These are phyloP conservation scores for Temnothorax longispinosus DNA, from an alignment of 1,140 invertebrate genomes.

Conservation along the genomic window DNA sequence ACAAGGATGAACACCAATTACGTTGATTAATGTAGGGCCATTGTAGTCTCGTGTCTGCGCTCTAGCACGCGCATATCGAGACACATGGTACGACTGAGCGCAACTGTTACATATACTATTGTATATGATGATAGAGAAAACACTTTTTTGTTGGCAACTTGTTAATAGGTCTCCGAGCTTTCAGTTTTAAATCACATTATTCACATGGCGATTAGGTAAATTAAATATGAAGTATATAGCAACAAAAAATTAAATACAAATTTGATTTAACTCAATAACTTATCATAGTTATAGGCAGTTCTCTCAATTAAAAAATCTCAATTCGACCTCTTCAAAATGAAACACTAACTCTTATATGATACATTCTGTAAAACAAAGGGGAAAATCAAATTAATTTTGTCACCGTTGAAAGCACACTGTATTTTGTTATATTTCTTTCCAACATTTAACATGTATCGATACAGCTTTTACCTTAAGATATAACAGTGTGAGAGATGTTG, in stretches of 20 bases:
- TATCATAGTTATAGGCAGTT: constrained; percentile 21
- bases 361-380: constrained; percentile 67
- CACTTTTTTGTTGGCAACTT: constrained; percentile 78
- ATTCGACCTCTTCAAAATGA: constrained; percentile 42
- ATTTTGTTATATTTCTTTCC: constrained; percentile 15
- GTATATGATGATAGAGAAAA: constrained; percentile 82
- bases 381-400: constrained; percentile 47
- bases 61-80: constrained; percentile 64
- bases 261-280: constrained; percentile 8
- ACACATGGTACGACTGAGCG: constrained; percentile 82
- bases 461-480: constrained; percentile 43
- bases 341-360: constrained; percentile 41
- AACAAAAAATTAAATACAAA: constrained; percentile 21
- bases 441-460: constrained; percentile 32
- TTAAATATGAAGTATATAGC: constrained; percentile 60
- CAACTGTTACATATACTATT: constrained; percentile 85
- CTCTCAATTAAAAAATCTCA: constrained; percentile 17
- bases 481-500: constrained; percentile 41
- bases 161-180: constrained; percentile 81
- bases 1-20: constrained; percentile 86
- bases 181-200: constrained; percentile 76
- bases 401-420: background rate
- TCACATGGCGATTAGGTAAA: constrained; percentile 67
- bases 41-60: constrained; percentile 72
- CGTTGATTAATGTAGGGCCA: constrained; percentile 84